A percentile compares a stretch with the other conserved stretches of the same genome.
Evolutionary conservation across 2,888 invertebrate genomes (phyloP).

Genomic region (Leptothorax acervorum): DNA sequence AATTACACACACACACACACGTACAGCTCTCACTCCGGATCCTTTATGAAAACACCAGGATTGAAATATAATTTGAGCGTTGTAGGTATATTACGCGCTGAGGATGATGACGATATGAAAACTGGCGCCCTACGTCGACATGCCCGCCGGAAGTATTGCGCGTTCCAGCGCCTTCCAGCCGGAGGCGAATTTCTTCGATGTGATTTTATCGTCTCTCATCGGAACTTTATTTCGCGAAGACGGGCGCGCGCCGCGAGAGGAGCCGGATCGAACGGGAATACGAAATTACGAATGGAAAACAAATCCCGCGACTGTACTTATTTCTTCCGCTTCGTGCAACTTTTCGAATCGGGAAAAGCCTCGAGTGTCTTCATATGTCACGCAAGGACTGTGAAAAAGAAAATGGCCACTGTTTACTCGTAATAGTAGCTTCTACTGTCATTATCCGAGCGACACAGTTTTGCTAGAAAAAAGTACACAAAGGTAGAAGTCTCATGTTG

Average conservation of each 20-base stretch:
- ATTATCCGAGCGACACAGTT: background rate
- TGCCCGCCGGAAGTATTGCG: constrained; percentile 44
- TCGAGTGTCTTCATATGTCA: constrained; percentile 25
- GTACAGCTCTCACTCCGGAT: background rate
- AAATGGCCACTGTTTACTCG: background rate
- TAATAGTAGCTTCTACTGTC: background rate
- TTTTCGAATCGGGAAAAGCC: constrained; percentile 49
- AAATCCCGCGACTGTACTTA: constrained; percentile 65
- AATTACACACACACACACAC: background rate
- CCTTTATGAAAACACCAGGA: background rate
- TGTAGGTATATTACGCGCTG: background rate
- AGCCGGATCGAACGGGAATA: constrained; percentile 63
- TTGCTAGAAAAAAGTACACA: background rate
- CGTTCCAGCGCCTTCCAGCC: constrained; percentile 16
- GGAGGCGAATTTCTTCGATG: constrained; percentile 62
- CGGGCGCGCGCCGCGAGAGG: constrained; percentile 23
- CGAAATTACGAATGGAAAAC: constrained; percentile 72
- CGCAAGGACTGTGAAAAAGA: background rate
- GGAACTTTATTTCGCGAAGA: constrained; percentile 64
- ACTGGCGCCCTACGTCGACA: constrained; percentile 6
- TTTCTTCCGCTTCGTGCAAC: constrained; percentile 55
- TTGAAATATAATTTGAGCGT: constrained; percentile 28
- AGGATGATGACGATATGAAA: constrained; percentile 19
- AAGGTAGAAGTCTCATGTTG: background rate
- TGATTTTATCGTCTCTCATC: constrained; percentile 71